These are phyloP conservation scores for Cheirogaleus medius DNA, from an alignment of 2,113 vertebrate species.

Conservation along the genomic window DNA sequence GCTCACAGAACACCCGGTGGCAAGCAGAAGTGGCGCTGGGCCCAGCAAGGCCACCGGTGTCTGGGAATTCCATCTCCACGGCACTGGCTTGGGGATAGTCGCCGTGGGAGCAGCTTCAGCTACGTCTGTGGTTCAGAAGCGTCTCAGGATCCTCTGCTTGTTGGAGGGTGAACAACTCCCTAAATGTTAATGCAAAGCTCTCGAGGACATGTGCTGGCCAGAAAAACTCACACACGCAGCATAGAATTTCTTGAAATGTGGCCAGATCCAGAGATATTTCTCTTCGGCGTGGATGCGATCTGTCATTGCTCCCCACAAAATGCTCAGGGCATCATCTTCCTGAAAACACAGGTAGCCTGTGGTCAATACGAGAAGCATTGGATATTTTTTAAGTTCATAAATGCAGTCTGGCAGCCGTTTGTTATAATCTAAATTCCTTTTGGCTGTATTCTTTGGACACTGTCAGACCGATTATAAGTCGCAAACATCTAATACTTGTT, in stretches of 20 bases:
- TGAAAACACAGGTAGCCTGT: not conserved
- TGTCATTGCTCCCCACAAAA: not conserved
- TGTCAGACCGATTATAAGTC: not conserved
- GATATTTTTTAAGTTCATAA: constrained; percentile 21
- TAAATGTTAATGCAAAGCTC: not conserved
- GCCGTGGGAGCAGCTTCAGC: rapidly evolving
- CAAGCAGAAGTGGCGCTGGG: rapidly evolving
- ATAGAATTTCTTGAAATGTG: rapidly evolving
- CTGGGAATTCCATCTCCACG: not conserved
- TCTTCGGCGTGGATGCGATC: too few species aligned
- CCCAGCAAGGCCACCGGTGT: too few species aligned
- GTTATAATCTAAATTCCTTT: not conserved
- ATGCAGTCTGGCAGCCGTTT: constrained; percentile 37
- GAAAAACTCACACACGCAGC: rapidly evolving
- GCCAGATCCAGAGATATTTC: not conserved
- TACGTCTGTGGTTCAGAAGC: not conserved
- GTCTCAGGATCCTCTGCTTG: too few species aligned
- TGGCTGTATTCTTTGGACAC: constrained; percentile 54
- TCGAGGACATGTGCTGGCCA: too few species aligned
- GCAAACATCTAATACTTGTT: not conserved
- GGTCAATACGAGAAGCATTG: not conserved
- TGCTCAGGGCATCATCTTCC: not conserved
- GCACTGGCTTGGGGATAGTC: not conserved
- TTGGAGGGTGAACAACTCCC: not conserved
- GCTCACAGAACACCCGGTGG: rapidly evolving